Evolutionary conservation across 2,797 vertebrate genomes (phyloP).

Genomic region (Oceanodroma leucorhoa): DNA sequence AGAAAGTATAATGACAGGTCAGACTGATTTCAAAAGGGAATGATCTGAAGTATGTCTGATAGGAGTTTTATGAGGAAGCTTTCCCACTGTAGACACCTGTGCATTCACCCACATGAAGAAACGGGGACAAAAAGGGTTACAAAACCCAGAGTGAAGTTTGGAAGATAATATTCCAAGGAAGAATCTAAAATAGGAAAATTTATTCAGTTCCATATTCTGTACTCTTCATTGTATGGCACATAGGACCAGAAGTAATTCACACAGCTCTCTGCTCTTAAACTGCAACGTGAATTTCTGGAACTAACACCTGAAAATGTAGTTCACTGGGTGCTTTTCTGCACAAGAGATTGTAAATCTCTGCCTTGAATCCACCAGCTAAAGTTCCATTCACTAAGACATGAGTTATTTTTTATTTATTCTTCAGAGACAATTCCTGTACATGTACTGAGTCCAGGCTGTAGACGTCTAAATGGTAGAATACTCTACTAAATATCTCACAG

Average conservation of each 20-base stretch:
- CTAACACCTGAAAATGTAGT: neutral
- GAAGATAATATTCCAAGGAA: neutral
- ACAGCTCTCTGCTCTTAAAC: neutral
- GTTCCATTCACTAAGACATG: neutral
- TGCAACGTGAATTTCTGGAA: neutral
- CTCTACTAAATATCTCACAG: neutral
- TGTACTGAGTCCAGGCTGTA: neutral
- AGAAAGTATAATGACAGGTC: neutral
- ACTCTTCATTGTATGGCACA: neutral
- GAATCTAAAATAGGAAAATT: neutral
- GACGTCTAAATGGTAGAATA: neutral
- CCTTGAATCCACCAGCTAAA: neutral
- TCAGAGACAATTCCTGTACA: neutral
- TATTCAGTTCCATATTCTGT: neutral
- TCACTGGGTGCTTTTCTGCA: neutral
- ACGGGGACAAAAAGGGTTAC: neutral
- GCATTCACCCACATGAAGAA: neutral
- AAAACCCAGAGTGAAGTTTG: neutral
- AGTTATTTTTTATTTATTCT: neutral
- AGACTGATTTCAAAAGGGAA: neutral
- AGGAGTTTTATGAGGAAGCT: neutral
- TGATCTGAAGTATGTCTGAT: neutral
- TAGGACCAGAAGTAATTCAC: neutral
- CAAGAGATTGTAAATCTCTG: neutral
- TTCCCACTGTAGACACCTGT: neutral